Percentiles rank a stretch among this genome's conserved stretches.
Evolutionary conservation across 2,113 vertebrate genomes (phyloP).

Genomic region (Narcine bancroftii): DNA sequence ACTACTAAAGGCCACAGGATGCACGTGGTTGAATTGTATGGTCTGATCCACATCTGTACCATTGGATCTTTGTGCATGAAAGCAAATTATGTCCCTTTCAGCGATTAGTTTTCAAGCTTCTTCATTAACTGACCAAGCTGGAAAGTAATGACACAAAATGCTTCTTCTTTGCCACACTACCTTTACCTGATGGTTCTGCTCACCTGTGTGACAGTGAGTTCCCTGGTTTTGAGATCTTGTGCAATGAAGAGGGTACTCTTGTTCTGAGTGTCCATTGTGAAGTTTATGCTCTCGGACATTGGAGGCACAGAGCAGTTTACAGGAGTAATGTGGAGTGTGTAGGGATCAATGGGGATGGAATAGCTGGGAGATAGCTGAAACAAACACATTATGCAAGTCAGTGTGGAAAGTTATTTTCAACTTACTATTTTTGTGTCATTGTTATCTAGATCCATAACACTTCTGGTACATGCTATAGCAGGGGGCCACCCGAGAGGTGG

Average conservation of each 20-base stretch:
- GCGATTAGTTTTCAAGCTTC: background rate
- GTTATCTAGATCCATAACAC: background rate
- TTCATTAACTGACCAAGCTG: background rate
- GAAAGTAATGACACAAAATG: background rate
- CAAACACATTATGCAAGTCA: background rate
- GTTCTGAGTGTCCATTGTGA: background rate
- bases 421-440: background rate
- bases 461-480: background rate
- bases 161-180: background rate
- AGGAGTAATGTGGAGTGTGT: background rate
- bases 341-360: no score
- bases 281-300: background rate
- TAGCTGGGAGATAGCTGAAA: background rate
- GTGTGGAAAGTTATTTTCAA: background rate
- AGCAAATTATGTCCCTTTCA: background rate
- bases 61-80: background rate
- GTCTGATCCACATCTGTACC: background rate
- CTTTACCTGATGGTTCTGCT: background rate
- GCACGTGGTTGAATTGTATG: background rate
- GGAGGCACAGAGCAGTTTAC: background rate
- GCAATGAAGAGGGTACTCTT: background rate
- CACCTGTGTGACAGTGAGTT: background rate
- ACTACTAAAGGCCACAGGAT: background rate
- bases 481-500: background rate
- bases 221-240: background rate